Conservation (phyloP, 2,113 vertebrate species). For the Felis catus region F.catus_Fca126_mat1.0 CM031418.1:87825501-87826000, state of each 20-base stretch:
- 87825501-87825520: neutral
- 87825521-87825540: neutral
- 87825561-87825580: neutral
- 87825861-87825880: neutral
- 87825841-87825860: neutral
- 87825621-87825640: neutral
- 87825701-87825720: accelerated
- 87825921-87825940: too few relatives aligned
- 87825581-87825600: neutral
- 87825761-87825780: too few relatives aligned
- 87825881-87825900: neutral
- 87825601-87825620: neutral
- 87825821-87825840: neutral
- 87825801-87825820: neutral
- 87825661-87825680: neutral
- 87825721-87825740: neutral
- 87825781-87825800: neutral
- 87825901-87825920: too few relatives aligned
- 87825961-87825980: too few relatives aligned
- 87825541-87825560: neutral
- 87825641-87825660: neutral
- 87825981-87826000: too few relatives aligned
- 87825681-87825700: neutral
- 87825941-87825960: too few relatives aligned
- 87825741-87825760: accelerated